Percentiles rank a stretch among this genome's conserved stretches.
Conservation (phyloP, 2,113 vertebrate species). For the Diphyllodes magnificus region DNA sequence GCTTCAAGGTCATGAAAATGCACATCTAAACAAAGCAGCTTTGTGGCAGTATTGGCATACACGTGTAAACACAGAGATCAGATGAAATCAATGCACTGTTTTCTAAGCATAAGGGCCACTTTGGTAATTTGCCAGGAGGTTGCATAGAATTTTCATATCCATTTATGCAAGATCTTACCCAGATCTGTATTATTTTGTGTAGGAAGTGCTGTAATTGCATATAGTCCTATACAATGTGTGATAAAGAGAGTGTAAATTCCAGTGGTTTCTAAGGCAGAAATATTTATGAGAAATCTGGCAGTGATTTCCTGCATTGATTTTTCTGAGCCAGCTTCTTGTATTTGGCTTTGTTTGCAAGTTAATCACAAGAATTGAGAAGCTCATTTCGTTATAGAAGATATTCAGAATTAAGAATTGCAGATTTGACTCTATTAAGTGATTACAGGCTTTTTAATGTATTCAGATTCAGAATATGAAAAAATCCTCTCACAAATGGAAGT, state of each 20-base stretch:
- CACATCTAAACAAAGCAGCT: slow-evolving; percentile 1
- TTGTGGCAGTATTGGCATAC: neutral
- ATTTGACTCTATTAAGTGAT: slow-evolving; percentile 51
- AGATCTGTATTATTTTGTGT: neutral
- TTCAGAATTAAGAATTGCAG: slow-evolving; percentile 34
- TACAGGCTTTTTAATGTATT: slow-evolving; percentile 52
- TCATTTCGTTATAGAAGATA: slow-evolving; percentile 1
- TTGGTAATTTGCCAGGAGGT: neutral
- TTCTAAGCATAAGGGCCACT: neutral
- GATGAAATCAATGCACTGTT: neutral
- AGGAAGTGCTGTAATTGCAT: neutral
- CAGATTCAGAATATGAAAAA: slow-evolving; percentile 21
- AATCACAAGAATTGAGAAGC: slow-evolving; percentile 17
- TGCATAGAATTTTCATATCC: neutral
- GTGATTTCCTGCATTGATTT: slow-evolving; percentile 21
- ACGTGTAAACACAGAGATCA: neutral
- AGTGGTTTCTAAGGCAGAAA: slow-evolving; percentile 25
- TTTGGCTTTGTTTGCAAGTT: slow-evolving; percentile 44
- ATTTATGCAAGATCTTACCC: neutral
- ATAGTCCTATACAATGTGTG: neutral
- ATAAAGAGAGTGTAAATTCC: slow-evolving; percentile 17
- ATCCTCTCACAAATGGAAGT: slow-evolving; percentile 27
- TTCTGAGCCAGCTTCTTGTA: slow-evolving; percentile 36
- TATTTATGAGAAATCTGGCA: slow-evolving; percentile 34
- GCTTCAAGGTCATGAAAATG: slow-evolving; percentile 40